Percentiles rank a stretch among this genome's conserved stretches.
phyloP scores from a whole-genome alignment of 2,888 invertebrate species.

The Cybosia mesomella region DNA sequence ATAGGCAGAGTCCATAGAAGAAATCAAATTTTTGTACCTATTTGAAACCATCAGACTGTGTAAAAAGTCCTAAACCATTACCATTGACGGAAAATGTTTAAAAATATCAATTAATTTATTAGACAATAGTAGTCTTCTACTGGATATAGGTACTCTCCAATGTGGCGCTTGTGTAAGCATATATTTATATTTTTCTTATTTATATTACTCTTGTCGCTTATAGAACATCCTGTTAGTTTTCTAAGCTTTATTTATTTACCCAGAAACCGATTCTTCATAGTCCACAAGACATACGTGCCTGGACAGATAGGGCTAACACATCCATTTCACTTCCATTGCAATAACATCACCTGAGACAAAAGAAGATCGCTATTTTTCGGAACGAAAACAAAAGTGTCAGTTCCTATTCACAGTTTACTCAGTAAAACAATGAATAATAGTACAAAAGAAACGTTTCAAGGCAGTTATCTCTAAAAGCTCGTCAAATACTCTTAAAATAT shows the following conservation, averaged over 20 bases:
- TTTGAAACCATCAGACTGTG: too few relatives aligned
- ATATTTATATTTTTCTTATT: too few relatives aligned
- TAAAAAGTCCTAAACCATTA: too few relatives aligned
- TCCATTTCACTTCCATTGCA: constrained; percentile 40
- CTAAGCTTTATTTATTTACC: constrained; percentile 41
- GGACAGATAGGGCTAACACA: constrained; percentile 38
- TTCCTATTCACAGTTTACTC: constrained; percentile 62
- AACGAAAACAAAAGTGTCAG: constrained; percentile 67
- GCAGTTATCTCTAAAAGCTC: constrained; percentile 80
- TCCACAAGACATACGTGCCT: constrained; percentile 30
- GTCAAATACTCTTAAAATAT: constrained; percentile 78
- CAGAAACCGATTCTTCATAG: constrained; percentile 43
- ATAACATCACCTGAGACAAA: constrained; percentile 56
- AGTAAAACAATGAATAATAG: constrained; percentile 77
- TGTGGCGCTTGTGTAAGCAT: too few relatives aligned
- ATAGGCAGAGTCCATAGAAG: background rate
- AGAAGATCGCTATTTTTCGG: constrained; percentile 59
- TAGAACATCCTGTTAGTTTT: constrained; percentile 30
- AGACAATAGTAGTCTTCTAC: too few relatives aligned
- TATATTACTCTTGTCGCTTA: too few relatives aligned
- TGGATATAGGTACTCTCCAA: too few relatives aligned
- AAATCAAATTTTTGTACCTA: too few relatives aligned
- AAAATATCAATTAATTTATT: too few relatives aligned
- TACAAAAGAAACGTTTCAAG: constrained; percentile 79
- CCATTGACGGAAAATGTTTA: too few relatives aligned